Evolutionary conservation across 2,113 vertebrate species (phyloP).

Genomic region (Chaetops frenatus): DNA sequence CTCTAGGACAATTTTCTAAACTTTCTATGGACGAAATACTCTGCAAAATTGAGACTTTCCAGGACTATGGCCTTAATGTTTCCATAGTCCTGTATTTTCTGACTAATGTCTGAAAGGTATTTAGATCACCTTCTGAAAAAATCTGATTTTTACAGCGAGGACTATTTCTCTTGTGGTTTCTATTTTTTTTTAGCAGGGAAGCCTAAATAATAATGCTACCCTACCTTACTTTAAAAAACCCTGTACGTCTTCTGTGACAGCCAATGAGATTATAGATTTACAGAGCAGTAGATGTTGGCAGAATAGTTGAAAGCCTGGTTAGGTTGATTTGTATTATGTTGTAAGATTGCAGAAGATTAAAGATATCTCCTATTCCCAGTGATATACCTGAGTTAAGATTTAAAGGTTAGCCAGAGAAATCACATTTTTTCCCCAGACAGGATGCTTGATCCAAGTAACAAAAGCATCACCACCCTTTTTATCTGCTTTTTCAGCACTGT

Average conservation of each 20-base stretch:
- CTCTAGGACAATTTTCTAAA: not conserved
- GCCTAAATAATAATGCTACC: not conserved
- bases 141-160: not conserved
- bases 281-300: not conserved
- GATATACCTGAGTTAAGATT: not conserved
- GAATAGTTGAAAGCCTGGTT: not conserved
- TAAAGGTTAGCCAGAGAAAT: not conserved
- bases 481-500: not conserved
- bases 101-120: not conserved
- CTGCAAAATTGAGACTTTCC: not conserved
- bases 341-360: not conserved
- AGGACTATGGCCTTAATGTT: not conserved
- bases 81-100: not conserved
- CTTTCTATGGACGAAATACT: not conserved
- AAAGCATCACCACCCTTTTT: not conserved
- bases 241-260: not conserved
- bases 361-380: not conserved
- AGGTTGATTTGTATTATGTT: not conserved
- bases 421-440: not conserved
- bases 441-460: not conserved
- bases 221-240: not conserved
- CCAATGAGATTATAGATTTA: not conserved
- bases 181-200: not conserved
- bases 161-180: not conserved
- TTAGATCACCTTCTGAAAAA: not conserved